These are phyloP conservation scores for Timema cristinae DNA, from an alignment of 2,888 invertebrate genomes.

Conservation along the genomic window DNA sequence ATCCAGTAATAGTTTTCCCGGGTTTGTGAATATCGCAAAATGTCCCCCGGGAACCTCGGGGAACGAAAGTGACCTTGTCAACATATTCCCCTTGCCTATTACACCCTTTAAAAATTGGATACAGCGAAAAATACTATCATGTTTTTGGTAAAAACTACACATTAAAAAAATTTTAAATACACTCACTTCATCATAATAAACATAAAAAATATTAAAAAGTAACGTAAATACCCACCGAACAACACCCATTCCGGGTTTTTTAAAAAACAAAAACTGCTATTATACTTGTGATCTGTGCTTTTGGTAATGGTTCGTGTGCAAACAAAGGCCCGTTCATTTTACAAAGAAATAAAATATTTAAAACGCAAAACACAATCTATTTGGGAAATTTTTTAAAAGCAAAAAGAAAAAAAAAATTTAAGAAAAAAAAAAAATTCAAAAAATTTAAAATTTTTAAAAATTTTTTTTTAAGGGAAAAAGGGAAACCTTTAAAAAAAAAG, in stretches of 20 bases:
- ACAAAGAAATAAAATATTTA: too few relatives aligned
- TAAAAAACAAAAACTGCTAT: constrained; percentile 31
- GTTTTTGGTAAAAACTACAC: constrained; percentile 24
- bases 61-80: constrained; percentile 99
- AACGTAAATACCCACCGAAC: constrained; percentile 24
- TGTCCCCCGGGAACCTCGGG: constrained; percentile 95
- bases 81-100: constrained; percentile 99
- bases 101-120: constrained; percentile 95
- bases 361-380: too few relatives aligned
- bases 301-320: too few relatives aligned
- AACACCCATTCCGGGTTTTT: constrained; percentile 32
- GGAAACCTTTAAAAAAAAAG: too few relatives aligned
- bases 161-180: constrained; percentile 26
- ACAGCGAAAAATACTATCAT: constrained; percentile 79
- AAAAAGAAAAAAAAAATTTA: too few relatives aligned
- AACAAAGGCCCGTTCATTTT: constrained; percentile 30
- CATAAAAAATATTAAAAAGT: background rate
- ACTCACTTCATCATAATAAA: constrained; percentile 23
- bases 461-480: too few relatives aligned
- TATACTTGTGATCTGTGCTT: too few relatives aligned
- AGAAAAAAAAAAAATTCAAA: too few relatives aligned
- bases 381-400: too few relatives aligned
- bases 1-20: constrained; percentile 95
- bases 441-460: too few relatives aligned
- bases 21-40: constrained; percentile 93